A percentile compares a stretch with the other conserved stretches of the same genome.
Evolutionary conservation across 2,888 invertebrate genomes (phyloP).

Genomic region (Apamea crenata): DNA sequence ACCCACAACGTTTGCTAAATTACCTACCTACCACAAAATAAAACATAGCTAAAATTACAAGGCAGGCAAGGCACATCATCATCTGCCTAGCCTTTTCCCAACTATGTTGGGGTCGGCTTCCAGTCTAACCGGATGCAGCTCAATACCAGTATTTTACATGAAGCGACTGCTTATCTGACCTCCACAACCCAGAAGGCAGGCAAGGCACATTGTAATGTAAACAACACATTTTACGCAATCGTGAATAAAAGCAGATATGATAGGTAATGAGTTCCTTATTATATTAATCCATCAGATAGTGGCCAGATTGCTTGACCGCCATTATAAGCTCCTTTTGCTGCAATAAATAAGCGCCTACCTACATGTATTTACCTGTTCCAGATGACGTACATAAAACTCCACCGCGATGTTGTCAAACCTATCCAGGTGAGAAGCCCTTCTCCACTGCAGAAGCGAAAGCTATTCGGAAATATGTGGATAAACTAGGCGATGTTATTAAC

Average conservation of each 20-base stretch:
- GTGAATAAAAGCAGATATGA: conserved; percentile 22
- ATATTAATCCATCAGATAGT: conserved; percentile 46
- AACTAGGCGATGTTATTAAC: conserved; percentile 76
- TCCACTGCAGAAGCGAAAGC: conserved; percentile 83
- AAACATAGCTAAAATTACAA: not conserved
- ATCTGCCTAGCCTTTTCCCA: too few species aligned
- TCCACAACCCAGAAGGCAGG: too few species aligned
- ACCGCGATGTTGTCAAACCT: conserved; percentile 82
- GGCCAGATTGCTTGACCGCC: conserved; percentile 29
- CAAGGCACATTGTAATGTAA: not conserved
- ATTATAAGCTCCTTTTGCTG: conserved; percentile 18
- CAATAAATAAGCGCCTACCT: conserved; percentile 26
- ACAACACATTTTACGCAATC: conserved; percentile 19
- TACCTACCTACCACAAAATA: not conserved
- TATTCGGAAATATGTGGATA: conserved; percentile 80
- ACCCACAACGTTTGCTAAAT: not conserved
- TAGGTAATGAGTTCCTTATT: conserved; percentile 32
- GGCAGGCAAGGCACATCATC: too few species aligned
- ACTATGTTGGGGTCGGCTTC: too few species aligned
- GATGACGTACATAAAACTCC: conserved; percentile 85
- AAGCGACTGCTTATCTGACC: too few species aligned
- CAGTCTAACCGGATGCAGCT: too few species aligned
- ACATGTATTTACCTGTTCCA: conserved; percentile 60
- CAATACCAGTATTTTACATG: too few species aligned
- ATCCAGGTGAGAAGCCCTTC: conserved; percentile 84